A percentile compares a stretch with the other conserved stretches of the same genome.
These are phyloP conservation scores for Pungitius pungitius DNA, from an alignment of 2,113 vertebrate genomes.

Conservation along the genomic window DNA sequence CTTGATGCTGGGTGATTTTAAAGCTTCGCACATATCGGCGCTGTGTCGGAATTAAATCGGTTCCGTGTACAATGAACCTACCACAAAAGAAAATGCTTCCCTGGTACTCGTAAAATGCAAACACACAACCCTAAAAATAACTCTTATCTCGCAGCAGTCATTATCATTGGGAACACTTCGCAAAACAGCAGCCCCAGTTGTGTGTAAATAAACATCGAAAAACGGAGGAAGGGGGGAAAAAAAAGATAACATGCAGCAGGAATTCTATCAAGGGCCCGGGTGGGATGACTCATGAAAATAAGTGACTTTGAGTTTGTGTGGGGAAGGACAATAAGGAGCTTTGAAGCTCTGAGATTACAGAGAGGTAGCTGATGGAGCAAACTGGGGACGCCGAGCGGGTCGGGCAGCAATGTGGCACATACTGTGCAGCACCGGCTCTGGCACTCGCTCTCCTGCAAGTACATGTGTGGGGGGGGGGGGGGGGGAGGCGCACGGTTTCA, in stretches of 20 bases:
- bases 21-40: slow-evolving; percentile 44
- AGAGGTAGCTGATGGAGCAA: slow-evolving; percentile 67
- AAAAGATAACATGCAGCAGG: slow-evolving; percentile 70
- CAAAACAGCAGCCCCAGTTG: slow-evolving; percentile 73
- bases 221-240: slow-evolving; percentile 53
- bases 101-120: slow-evolving; percentile 67
- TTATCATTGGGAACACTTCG: slow-evolving; percentile 77
- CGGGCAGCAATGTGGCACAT: slow-evolving; percentile 53
- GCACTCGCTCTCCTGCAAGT: slow-evolving; percentile 70
- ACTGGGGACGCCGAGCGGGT: slow-evolving; percentile 49
- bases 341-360: slow-evolving; percentile 71
- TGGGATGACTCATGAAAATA: slow-evolving; percentile 78
- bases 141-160: slow-evolving; percentile 76
- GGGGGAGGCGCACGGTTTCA: slow-evolving; percentile 69
- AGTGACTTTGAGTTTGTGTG: slow-evolving; percentile 76
- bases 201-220: slow-evolving; percentile 74
- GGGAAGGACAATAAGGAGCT: slow-evolving; percentile 77
- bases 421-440: slow-evolving; percentile 38
- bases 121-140: slow-evolving; percentile 78
- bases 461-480: no score
- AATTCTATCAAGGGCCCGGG: slow-evolving; percentile 73
- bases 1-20: slow-evolving; percentile 37
- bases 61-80: slow-evolving; percentile 40
- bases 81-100: slow-evolving; percentile 45
- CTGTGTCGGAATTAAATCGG: slow-evolving; percentile 45